Conservation (phyloP, 2,797 vertebrate species). For the Clarias platycephalus region DNA sequence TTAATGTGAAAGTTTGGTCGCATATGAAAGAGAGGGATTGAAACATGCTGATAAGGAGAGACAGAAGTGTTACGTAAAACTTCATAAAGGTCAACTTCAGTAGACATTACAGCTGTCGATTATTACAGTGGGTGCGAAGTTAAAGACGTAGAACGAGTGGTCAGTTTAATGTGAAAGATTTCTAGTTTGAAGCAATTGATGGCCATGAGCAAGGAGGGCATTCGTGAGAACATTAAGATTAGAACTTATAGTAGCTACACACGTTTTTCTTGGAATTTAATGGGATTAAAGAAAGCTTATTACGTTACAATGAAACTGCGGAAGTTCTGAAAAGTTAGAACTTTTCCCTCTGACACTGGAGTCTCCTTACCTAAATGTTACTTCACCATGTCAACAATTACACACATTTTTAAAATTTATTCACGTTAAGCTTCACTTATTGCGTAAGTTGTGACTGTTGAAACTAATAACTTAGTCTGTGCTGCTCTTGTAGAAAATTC, state of each 20-base stretch:
- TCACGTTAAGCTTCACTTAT: neutral
- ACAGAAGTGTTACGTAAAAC: conserved; percentile 32
- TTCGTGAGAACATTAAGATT: too few species aligned
- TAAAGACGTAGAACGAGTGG: neutral
- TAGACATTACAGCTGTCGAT: conserved; percentile 5
- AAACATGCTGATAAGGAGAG: conserved; percentile 42
- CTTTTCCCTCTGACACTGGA: neutral
- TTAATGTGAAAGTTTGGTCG: conserved; percentile 57
- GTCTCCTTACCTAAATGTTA: neutral
- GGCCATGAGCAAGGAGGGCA: too few species aligned
- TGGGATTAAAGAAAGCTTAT: too few species aligned
- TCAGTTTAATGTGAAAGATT: neutral
- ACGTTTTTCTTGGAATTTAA: too few species aligned
- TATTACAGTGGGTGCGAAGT: neutral
- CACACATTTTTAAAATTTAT: neutral
- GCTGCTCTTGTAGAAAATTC: neutral
- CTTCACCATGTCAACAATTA: neutral
- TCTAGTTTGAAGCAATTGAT: too few species aligned
- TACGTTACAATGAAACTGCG: too few species aligned
- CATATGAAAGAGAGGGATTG: conserved; percentile 46
- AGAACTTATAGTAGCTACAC: too few species aligned
- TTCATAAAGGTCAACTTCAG: conserved; percentile 35
- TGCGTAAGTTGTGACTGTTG: neutral
- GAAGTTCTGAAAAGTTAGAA: neutral
- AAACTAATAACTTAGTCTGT: neutral